Conservation (phyloP, 2,888 invertebrate species). For the Dione vanillae region DNA sequence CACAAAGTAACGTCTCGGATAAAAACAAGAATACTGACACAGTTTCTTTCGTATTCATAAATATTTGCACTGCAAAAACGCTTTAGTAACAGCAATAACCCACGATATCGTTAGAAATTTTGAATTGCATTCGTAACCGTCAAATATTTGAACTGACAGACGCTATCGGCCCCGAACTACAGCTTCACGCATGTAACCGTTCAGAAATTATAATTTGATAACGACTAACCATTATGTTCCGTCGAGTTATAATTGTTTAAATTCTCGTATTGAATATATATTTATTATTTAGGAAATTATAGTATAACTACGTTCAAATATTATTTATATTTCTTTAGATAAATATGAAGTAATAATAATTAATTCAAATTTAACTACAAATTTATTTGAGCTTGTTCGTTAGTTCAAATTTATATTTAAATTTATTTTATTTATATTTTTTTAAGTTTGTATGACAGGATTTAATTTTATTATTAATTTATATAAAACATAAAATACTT, state of each 20-base stretch:
- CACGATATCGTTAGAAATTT: conserved; percentile 38
- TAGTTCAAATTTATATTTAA: too few relatives aligned
- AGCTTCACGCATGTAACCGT: conserved; percentile 3
- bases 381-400: too few relatives aligned
- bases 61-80: conserved; percentile 12
- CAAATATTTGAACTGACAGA: conserved; percentile 45
- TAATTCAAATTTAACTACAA: too few relatives aligned
- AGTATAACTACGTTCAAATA: too few relatives aligned
- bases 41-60: conserved; percentile 24
- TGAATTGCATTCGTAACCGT: conserved; percentile 46
- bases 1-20: not conserved
- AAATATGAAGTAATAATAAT: too few relatives aligned
- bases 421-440: too few relatives aligned
- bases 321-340: too few relatives aligned
- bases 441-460: too few relatives aligned
- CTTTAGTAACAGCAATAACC: conserved; percentile 40
- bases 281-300: too few relatives aligned
- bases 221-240: not conserved
- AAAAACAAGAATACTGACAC: not conserved
- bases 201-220: conserved; percentile 5
- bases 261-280: too few relatives aligned
- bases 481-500: too few relatives aligned
- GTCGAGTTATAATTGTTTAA: not conserved
- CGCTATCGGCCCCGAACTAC: conserved; percentile 24
- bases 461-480: too few relatives aligned